A percentile compares a stretch with the other conserved stretches of the same genome.
These are phyloP conservation scores for Carcina quercana DNA, from an alignment of 2,888 invertebrate genomes.

Conservation along the genomic window DNA sequence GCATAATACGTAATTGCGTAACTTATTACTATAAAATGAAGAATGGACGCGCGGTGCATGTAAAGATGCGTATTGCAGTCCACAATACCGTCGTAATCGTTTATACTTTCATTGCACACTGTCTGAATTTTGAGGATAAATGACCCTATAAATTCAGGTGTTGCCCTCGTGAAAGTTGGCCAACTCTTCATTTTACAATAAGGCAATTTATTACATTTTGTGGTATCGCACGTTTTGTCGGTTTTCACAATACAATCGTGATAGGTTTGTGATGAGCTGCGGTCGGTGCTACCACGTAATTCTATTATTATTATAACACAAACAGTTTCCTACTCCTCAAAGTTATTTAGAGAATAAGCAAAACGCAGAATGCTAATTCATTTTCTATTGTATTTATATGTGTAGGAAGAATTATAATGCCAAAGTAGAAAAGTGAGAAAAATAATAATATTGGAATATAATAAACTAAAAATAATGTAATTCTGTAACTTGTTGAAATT, in stretches of 20 bases:
- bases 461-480: too few relatives aligned
- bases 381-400: too few relatives aligned
- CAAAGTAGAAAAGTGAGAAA: too few relatives aligned
- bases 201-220: constrained; percentile 19
- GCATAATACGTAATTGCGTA: constrained; percentile 26
- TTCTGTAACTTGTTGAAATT: too few relatives aligned
- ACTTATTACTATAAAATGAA: constrained; percentile 33
- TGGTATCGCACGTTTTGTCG: constrained; percentile 22
- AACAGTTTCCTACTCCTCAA: constrained; percentile 21
- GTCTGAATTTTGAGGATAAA: constrained; percentile 12
- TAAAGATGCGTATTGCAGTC: constrained; percentile 17
- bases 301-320: constrained; percentile 13
- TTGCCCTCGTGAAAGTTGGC: constrained; percentile 25
- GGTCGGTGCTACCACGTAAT: constrained; percentile 24
- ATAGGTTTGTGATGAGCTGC: constrained; percentile 35
- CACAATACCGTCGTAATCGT: not conserved
- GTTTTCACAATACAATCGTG: constrained; percentile 27
- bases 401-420: too few relatives aligned
- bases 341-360: too few relatives aligned
- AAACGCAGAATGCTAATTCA: too few relatives aligned
- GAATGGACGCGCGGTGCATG: constrained; percentile 34
- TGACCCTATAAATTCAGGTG: constrained; percentile 11
- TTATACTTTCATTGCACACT: not conserved
- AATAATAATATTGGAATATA: too few relatives aligned
- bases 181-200: constrained; percentile 21